phyloP scores from a whole-genome alignment of 2,113 vertebrate genomes.

The Ameiurus melas region DNA sequence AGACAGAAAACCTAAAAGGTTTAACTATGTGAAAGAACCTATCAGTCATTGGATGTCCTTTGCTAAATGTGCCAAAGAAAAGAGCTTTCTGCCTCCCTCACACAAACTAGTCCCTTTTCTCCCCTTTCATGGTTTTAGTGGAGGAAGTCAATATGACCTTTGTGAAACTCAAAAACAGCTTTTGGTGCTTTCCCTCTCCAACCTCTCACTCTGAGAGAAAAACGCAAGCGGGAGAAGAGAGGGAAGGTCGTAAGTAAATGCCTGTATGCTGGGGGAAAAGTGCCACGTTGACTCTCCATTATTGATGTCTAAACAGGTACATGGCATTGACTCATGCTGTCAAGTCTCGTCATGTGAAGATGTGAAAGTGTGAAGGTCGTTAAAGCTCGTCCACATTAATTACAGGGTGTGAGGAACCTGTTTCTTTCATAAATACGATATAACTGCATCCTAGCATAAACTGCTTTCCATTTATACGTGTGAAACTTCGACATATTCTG shows the following conservation, averaged over 20 bases:
- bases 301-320: constrained; percentile 19
- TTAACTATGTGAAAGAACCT: constrained; percentile 7
- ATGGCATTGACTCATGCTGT: constrained; percentile 13
- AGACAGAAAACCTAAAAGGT: constrained; percentile 16
- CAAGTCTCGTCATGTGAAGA: constrained; percentile 17
- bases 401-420: neutral
- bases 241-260: neutral
- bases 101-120: constrained; percentile 26
- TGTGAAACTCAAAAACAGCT: constrained; percentile 44
- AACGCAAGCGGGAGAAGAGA: neutral
- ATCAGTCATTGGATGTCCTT: constrained; percentile 21
- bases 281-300: neutral
- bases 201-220: constrained; percentile 22
- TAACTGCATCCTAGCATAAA: neutral
- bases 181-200: constrained; percentile 31
- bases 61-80: constrained; percentile 26
- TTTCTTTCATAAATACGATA: constrained; percentile 11
- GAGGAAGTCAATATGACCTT: constrained; percentile 52
- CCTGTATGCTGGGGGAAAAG: neutral
- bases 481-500: neutral
- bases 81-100: neutral
- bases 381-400: constrained; percentile 5
- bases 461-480: neutral
- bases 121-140: constrained; percentile 41
- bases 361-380: constrained; percentile 20